Base-by-base conservation (phyloP, 2,888 invertebrate genomes). In the Spisula subtruncata region DNA sequence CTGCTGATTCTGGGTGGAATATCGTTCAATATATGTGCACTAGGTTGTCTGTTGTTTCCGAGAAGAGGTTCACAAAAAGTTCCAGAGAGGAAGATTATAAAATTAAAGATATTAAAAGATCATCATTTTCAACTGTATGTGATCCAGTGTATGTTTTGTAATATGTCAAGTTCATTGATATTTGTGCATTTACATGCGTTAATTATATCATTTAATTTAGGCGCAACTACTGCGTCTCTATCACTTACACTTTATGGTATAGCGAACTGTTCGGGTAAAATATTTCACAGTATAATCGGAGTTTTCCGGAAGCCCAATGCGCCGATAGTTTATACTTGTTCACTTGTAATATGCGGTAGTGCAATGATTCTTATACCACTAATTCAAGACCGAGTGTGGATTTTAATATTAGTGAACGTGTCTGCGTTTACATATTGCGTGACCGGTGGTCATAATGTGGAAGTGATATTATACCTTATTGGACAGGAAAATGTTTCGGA, bases 1-100 rank as follows among this genome's bases (percentile, higher is more conserved):
- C 79, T 91, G 4, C 81, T 91, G 10, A 89, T 91, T 25, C 60
- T 91, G 16, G 91, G 91, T 14, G 91, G 90, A 56, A 85, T 89
- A 18, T 79, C 86, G 14, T 85, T 89, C 29, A 86, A 91, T 51
- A 48, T 91, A 12, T 88, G 88, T 18, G 79, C 82, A 46, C 86
- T 87, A n/a, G 91, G 88, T 51, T 87, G 87, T 41, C 79, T 83
- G 25, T 75, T 91, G 25, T 91, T 85, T 80, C 91, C 91, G 1
- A 81, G 35, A 35, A 85, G 81, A 35, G 35, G 20, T 14, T 1
- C 5, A 25, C 14, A n/a, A 6, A 41, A 56, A 35, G 56, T 81
- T 20, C 56, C 85, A n/a, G 20, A 51, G 4, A 83, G 81, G 60
- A 81, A 66, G 12, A 32, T 82, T 8, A 82, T 88, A 25, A 81